These are phyloP conservation scores for Pitta sordida DNA, from an alignment of 2,113 vertebrate species.

Conservation along the genomic window DNA sequence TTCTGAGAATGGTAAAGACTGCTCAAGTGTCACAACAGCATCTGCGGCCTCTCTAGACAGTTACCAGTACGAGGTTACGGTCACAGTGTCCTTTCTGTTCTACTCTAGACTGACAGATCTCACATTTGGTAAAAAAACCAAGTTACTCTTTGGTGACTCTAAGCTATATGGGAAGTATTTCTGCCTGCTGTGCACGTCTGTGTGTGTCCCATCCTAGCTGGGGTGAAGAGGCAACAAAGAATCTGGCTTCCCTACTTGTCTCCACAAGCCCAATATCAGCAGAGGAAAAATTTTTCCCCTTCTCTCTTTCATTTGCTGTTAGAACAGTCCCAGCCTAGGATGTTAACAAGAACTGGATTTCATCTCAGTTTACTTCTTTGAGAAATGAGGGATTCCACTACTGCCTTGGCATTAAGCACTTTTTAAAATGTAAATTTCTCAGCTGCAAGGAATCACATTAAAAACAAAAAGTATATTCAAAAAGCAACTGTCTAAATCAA, in stretches of 20 bases:
- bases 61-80: not conserved
- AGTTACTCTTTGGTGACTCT: not conserved
- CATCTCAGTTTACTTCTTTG: conserved; percentile 52
- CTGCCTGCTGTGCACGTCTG: not conserved
- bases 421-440: conserved; percentile 79
- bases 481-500: conserved; percentile 73
- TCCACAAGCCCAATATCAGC: not conserved
- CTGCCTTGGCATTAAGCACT: conserved; percentile 69
- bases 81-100: not conserved
- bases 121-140: not conserved
- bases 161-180: not conserved
- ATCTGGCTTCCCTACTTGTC: not conserved
- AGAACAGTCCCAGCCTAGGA: not conserved
- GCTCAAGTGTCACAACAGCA: not conserved
- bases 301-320: not conserved
- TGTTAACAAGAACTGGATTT: conserved; percentile 21
- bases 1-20: not conserved
- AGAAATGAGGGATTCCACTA: conserved; percentile 62
- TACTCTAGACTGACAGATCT: not conserved
- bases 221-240: not conserved
- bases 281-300: not conserved
- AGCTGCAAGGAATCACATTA: conserved; percentile 66
- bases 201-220: fast-evolving
- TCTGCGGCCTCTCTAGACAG: not conserved
- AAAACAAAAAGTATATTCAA: conserved; percentile 30